These are phyloP conservation scores for Litocranius walleri DNA, from an alignment of 2,113 vertebrate genomes.

Conservation along the genomic window DNA sequence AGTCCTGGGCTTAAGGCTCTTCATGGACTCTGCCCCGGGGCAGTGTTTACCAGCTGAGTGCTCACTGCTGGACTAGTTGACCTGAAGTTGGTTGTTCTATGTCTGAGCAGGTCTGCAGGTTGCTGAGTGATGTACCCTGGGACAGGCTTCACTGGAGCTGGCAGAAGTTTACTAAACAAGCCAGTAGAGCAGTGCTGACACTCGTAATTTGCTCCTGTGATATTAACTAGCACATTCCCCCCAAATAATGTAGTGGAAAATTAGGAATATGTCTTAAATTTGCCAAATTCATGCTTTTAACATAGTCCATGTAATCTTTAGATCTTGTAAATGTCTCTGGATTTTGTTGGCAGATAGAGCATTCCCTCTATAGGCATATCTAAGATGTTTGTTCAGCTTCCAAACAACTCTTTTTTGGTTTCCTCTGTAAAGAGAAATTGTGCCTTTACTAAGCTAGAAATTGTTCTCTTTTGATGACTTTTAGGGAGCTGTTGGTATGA, in stretches of 20 bases:
- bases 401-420: not conserved
- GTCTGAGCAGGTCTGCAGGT: not conserved
- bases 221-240: not conserved
- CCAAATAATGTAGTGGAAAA: not conserved
- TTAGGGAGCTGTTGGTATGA: not conserved
- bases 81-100: not conserved
- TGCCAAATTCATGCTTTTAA: not conserved
- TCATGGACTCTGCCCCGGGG: not conserved
- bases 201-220: not conserved
- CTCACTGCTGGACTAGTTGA: not conserved
- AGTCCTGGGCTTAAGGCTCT: not conserved
- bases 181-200: not conserved
- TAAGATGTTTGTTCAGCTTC: constrained; percentile 10
- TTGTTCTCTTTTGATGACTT: not conserved
- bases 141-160: not conserved
- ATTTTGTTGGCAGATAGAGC: not conserved
- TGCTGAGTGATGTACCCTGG: not conserved
- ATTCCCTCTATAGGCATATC: not conserved
- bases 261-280: not conserved
- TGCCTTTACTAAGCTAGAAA: constrained; percentile 13
- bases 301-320: not conserved
- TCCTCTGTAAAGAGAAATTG: not conserved
- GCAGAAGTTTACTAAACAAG: not conserved
- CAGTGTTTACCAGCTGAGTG: not conserved
- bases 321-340: not conserved